Evolutionary conservation across 2,888 invertebrate genomes (phyloP), one percentile per base, ranked within the genome.

Genomic region (Rhogogaster chlorosoma): DNA sequence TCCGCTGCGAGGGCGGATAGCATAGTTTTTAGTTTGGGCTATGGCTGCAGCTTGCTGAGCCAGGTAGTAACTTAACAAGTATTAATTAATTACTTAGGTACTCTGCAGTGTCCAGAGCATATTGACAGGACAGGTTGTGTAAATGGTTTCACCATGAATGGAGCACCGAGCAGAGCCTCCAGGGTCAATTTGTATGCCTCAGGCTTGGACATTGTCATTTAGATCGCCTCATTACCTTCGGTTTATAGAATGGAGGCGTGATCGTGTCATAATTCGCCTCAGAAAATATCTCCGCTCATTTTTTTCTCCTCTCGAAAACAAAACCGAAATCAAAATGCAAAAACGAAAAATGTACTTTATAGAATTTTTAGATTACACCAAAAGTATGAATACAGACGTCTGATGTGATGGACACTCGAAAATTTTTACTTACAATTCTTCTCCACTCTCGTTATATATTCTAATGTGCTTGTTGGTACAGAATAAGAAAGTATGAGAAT

Each of bases 1-100:
- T 89, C 89, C 86, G 85, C 71, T n/a, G 6, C 36, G n/a, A 64
- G 82, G 85, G 89, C 88, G 90, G 89, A 90, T 89, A 80, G 70
- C 89, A 85, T 87, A 89, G 89, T 87, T 78, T n/a, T 49, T 57
- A 78, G 57, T 78, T 53, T 53, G 75, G 38, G 45, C 42, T 75
- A 75, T 75, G 22, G 75, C 15, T 45, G 26, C 36, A 70, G 18
- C 36, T 70, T 70, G 26, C 61, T 61, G 61, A 26, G n/a, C 53
- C 67, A 70, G 32, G 70, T 70, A 70, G 70, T 70, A 75, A 75
- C 42, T 75, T 45, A 75, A 75, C 38, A n/a, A 75, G 45, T 45
- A 26, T 45, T 75, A 26, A 26, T 75, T 26, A 38, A 75, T 70
- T 70, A 36, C 15, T 2, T 70, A 4, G 32, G 7, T 38, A 22